phyloP scores from a whole-genome alignment of 2,888 invertebrate genomes.

The Epinotia ramella region DNA sequence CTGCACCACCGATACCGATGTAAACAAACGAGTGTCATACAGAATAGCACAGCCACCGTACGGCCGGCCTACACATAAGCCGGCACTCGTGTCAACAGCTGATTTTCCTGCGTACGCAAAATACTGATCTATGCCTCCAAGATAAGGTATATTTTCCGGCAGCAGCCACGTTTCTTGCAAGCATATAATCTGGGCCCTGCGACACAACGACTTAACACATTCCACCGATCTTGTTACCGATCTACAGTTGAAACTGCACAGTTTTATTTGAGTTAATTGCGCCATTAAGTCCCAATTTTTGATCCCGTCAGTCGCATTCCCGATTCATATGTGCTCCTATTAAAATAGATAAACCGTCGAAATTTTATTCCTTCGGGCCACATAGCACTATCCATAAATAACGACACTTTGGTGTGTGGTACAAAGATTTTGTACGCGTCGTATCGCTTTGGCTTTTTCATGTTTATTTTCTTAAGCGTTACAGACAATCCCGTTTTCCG shows the following conservation, averaged over 20 bases:
- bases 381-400: conserved; percentile 14
- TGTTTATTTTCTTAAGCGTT: conserved; percentile 17
- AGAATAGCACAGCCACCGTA: no score
- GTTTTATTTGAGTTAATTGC: conserved; percentile 4
- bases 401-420: conserved; percentile 29
- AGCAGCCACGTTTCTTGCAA: conserved; percentile 24
- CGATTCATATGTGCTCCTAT: conserved; percentile 5
- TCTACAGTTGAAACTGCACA: conserved; percentile 26
- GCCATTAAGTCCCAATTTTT: neutral
- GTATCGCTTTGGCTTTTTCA: conserved; percentile 23
- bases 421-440: conserved; percentile 36
- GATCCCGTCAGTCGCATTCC: neutral
- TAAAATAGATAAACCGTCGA: conserved; percentile 30
- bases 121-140: no score
- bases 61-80: no score
- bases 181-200: conserved; percentile 3
- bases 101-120: no score
- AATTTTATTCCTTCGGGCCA: conserved; percentile 35
- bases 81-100: no score
- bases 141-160: neutral
- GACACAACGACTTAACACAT: conserved; percentile 23
- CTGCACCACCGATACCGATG: no score
- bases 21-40: no score
- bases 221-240: conserved; percentile 30
- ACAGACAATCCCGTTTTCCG: conserved; percentile 10